phyloP scores from a whole-genome alignment of 1,140 invertebrate species.

The Nephila pilipes region DNA sequence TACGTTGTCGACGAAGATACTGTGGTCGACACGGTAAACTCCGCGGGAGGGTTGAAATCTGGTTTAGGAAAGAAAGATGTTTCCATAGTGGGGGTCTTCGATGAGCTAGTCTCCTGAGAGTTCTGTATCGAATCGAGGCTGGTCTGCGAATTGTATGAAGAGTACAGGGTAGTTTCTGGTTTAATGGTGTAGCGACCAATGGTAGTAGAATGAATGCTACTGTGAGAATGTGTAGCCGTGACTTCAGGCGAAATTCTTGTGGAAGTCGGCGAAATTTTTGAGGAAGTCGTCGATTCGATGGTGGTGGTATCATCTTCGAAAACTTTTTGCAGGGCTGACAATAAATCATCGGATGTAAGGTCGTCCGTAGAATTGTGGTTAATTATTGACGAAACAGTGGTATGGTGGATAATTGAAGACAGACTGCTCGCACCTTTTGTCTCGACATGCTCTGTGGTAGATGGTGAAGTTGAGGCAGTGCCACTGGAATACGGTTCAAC shows the following conservation, averaged over 20 bases:
- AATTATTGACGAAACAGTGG: neutral
- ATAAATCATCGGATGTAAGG: neutral
- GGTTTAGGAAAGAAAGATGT: neutral
- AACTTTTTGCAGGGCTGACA: slow-evolving; percentile 42
- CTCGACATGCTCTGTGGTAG: no score
- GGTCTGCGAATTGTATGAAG: neutral
- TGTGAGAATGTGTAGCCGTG: neutral
- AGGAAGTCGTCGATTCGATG: neutral
- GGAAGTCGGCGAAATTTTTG: slow-evolving; percentile 13
- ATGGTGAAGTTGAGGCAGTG: no score
- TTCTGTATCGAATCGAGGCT: neutral
- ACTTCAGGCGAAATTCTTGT: neutral
- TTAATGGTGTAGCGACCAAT: neutral
- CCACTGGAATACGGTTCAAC: slow-evolving; percentile 45
- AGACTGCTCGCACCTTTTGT: neutral
- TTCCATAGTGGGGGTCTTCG: neutral
- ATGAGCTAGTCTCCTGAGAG: neutral
- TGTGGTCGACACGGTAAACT: neutral
- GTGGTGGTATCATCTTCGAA: slow-evolving; percentile 50
- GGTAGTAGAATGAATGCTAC: neutral
- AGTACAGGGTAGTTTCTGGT: neutral
- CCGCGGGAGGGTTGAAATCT: neutral
- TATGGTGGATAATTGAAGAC: neutral
- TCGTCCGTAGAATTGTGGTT: neutral
- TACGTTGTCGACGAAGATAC: neutral